Base-by-base conservation (phyloP, 2,113 vertebrate genomes). In the Sarotherodon lohbergeri region DNA sequence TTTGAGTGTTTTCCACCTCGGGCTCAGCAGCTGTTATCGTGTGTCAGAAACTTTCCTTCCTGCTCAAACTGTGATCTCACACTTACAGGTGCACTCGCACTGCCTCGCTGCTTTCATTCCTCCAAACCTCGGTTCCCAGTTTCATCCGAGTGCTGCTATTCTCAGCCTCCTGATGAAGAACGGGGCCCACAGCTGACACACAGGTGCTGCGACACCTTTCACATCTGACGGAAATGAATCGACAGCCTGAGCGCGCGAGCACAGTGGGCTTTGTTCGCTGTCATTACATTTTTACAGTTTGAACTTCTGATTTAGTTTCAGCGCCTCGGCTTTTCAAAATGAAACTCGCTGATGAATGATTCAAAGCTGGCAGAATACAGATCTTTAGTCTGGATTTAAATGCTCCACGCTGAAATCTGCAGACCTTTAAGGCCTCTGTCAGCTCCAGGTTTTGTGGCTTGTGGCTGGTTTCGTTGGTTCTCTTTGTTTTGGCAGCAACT, bases 11-110 rank as follows among this genome's bases (percentile, higher is more conserved):
- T 68, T 39, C 0, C 63, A 7, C 11, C 63, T 68, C 7, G 22
- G 43, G 24, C 54, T 78, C 86, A 1, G 27, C 78, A 13, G 76
- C 82, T 59, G 68, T 46, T 27, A 71, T 0, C 1, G 3, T 39
- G 34, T 29, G 1, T 48, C 36, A 54, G 59, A 83, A 54, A 39
- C 34, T 48, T 61, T 71, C 16, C 54, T 63, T 34, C 4, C 55
- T 57, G 22, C 88, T 59, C 36, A 56, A 56, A 5, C 22, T 89
- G 54, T 48, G 61, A 87, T 85, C 83, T 82, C 50, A 22, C 48
- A n/a, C 19, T 27, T 4, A 9, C 39, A 73, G 66, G n/a, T 52
- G 19, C 68, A 41, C 50, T 27, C 1, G 5, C 39, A 2, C 50
- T 50, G 36, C 76, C 66, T 71, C n/a, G 1, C n/a, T 27, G 66